Conservation (phyloP, 1,140 invertebrate species). For the Capitella teleta region DNA sequence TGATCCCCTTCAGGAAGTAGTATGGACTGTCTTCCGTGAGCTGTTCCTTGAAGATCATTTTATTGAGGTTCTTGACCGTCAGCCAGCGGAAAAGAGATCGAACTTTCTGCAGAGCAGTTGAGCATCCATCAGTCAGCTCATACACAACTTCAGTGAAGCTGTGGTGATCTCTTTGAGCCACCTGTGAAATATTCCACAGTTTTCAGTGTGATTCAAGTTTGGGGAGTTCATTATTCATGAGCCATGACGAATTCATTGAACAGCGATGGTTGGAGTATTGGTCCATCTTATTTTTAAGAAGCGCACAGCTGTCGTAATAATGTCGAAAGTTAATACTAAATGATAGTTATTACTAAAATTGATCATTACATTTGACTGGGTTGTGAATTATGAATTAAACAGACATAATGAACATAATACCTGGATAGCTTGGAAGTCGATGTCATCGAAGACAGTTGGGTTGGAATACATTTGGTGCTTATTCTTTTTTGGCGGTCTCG, state of each 20-base stretch:
- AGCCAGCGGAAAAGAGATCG: constrained; percentile 98
- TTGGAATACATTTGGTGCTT: not conserved
- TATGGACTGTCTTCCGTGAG: constrained; percentile 81
- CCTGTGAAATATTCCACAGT: no score
- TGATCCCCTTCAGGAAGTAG: constrained; percentile 89
- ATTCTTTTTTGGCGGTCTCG: constrained; percentile 1
- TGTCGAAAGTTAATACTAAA: not conserved
- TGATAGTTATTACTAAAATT: not conserved
- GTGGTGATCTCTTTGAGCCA: constrained; percentile 93
- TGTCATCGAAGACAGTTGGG: not conserved
- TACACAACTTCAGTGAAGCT: constrained; percentile 91
- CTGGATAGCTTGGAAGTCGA: constrained; percentile 1
- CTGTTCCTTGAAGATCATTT: constrained; percentile 88
- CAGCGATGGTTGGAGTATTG: no score
- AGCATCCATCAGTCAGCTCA: constrained; percentile 79
- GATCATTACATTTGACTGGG: not conserved
- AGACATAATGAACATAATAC: no score
- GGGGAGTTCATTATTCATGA: no score
- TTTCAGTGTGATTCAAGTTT: no score
- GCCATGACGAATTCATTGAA: no score
- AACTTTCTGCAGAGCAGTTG: constrained; percentile 86
- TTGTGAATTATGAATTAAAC: not conserved
- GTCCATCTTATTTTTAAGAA: no score
- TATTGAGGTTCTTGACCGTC: constrained; percentile 97
- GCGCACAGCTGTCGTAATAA: no score